Percentiles rank a stretch among this genome's conserved stretches.
phyloP scores from a whole-genome alignment of 2,797 vertebrate species.

The Tarsius wallacei region DNA sequence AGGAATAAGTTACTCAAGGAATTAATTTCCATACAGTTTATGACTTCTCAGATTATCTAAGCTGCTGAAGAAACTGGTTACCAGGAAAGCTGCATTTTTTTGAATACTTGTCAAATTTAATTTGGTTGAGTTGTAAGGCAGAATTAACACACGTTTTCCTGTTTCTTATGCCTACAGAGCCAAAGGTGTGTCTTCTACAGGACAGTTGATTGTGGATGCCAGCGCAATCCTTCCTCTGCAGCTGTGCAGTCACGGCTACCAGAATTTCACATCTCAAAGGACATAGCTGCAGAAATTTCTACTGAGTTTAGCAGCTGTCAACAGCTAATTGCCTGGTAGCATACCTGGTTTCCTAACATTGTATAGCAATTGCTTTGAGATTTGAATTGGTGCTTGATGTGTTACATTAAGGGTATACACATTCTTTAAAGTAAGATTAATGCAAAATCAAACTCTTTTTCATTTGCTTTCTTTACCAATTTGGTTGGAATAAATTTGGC shows the following conservation, averaged over 20 bases:
- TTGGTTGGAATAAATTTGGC: slow-evolving; percentile 63
- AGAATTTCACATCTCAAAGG: slow-evolving; percentile 72
- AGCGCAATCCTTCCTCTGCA: neutral
- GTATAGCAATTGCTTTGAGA: slow-evolving; percentile 19
- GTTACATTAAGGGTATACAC: slow-evolving; percentile 46
- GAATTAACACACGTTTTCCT: slow-evolving; percentile 66
- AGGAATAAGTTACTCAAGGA: slow-evolving; percentile 71
- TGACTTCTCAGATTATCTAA: slow-evolving; percentile 68
- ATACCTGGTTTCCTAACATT: slow-evolving; percentile 62
- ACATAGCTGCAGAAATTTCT: neutral
- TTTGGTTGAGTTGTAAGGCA: slow-evolving; percentile 68
- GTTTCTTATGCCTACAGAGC: slow-evolving; percentile 41
- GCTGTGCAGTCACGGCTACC: slow-evolving; percentile 11
- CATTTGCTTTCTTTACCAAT: slow-evolving; percentile 60
- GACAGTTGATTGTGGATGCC: neutral
- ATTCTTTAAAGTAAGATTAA: slow-evolving; percentile 67
- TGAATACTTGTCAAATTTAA: slow-evolving; percentile 79
- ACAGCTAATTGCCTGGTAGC: slow-evolving; percentile 69
- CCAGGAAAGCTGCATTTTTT: slow-evolving; percentile 77
- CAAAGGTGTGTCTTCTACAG: slow-evolving; percentile 39
- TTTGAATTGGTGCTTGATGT: slow-evolving; percentile 46
- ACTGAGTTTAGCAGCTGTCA: slow-evolving; percentile 66
- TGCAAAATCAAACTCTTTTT: slow-evolving; percentile 62
- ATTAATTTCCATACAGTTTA: slow-evolving; percentile 80
- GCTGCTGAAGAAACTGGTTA: slow-evolving; percentile 77